These are phyloP conservation scores for Luperina nickerlii DNA, from an alignment of 2,888 invertebrate genomes.

Conservation along the genomic window DNA sequence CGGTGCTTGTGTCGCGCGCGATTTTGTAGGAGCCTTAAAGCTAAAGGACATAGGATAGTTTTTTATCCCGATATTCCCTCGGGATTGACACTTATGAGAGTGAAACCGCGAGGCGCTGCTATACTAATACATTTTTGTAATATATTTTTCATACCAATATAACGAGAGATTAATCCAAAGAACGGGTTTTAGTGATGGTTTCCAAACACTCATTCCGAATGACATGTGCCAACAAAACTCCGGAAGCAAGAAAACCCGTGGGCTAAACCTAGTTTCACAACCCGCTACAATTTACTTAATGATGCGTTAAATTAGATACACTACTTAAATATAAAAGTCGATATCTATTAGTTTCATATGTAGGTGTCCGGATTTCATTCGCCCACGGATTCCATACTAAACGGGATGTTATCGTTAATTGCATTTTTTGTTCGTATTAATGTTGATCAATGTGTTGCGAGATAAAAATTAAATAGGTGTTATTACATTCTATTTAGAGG, in stretches of 20 bases:
- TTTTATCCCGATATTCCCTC: too few relatives aligned
- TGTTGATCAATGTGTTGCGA: slow-evolving; percentile 56
- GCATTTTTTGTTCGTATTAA: slow-evolving; percentile 57
- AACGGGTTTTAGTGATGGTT: not conserved
- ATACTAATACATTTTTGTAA: too few relatives aligned
- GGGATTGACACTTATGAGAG: too few relatives aligned
- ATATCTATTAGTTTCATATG: slow-evolving; percentile 62
- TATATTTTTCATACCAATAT: too few relatives aligned
- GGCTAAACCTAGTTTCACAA: slow-evolving; percentile 56
- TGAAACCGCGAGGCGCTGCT: too few relatives aligned
- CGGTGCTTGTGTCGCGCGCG: too few relatives aligned
- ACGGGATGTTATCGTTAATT: slow-evolving; percentile 61
- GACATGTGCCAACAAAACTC: slow-evolving; percentile 29
- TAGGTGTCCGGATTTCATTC: slow-evolving; percentile 60
- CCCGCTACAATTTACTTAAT: slow-evolving; percentile 63
- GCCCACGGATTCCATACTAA: slow-evolving; percentile 61
- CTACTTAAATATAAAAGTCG: slow-evolving; percentile 62
- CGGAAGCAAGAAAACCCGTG: slow-evolving; percentile 52
- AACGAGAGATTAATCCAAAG: not conserved
- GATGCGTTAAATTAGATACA: slow-evolving; percentile 66
- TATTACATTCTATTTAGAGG: slow-evolving; percentile 37
- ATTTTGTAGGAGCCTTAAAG: too few relatives aligned
- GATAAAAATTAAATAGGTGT: slow-evolving; percentile 43
- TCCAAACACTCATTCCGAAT: slow-evolving; percentile 16
- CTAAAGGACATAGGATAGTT: too few relatives aligned